Evolutionary conservation across 2,888 invertebrate genomes (phyloP), one percentile per base, ranked within the genome.

Genomic region (Habrosyne pyritoides): DNA sequence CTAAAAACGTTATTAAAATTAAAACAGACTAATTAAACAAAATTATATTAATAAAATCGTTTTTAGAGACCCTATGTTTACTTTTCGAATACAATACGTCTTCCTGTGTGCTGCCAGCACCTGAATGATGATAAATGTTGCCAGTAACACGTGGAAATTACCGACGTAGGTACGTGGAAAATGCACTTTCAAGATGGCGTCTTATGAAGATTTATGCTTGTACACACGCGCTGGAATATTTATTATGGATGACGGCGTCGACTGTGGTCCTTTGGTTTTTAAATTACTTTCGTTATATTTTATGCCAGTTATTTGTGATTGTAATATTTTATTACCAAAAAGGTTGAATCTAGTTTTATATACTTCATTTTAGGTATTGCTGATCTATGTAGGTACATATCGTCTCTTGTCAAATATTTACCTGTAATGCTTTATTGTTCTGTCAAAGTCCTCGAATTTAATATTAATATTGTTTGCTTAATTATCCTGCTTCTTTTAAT

Each of bases 51-150:
- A 2, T 14, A 14, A 36, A n/a, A n/a, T n/a, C n/a, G 33, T 42
- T 14, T n/a, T 6, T 2, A 42, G 18, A 14, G 14, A 42, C 14
- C 8, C 42, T 42, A 42, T 54, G 58, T 52, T 57, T 59, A 64
- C 62, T 59, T 67, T 63, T 26, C 55, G 42, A 64, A 59, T 58
- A 66, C 61, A 64, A 72, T 70, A 65, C 69, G 64, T 71, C 70
- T 65, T 65, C 57, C 49, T 50, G 59, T 54, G 66, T 65, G 73
- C 72, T 75, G 66, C 71, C 67, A 73, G 64, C 61, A 54, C 55
- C 33, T 50, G 67, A 75, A 78, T 69, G 73, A 80, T 81, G 75
- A 81, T 77, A 75, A 75, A 81, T 80, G 76, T 76, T 75, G 70
- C 70, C 71, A 73, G 65, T 63, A 59, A 61, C 66, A 67, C 59